A percentile compares a stretch with the other conserved stretches of the same genome.
phyloP scores from a whole-genome alignment of 2,888 invertebrate genomes.

The Campoplex capitator region DNA sequence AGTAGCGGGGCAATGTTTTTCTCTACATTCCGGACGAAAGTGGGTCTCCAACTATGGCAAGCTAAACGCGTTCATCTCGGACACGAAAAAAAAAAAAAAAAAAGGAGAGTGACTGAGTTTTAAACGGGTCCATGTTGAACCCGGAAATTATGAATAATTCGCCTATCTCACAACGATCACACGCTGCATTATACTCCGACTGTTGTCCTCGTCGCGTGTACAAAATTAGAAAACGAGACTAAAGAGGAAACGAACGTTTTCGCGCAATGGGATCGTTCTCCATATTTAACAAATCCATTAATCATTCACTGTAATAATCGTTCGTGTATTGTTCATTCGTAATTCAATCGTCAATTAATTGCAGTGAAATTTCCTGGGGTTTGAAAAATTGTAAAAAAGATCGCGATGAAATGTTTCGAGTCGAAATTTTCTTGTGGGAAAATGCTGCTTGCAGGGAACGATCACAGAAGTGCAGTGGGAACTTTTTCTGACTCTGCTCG shows the following conservation, averaged over 20 bases:
- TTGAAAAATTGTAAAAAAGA: background rate
- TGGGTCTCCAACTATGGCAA: conserved; percentile 29
- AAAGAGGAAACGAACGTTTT: background rate
- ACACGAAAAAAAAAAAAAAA: conserved; percentile 7
- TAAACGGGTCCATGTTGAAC: conserved; percentile 37
- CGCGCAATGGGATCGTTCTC: background rate
- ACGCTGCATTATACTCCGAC: background rate
- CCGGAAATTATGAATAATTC: conserved; percentile 62
- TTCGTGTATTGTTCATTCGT: background rate
- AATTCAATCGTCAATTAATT: background rate
- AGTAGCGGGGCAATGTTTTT: conserved; percentile 32
- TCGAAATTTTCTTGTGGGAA: background rate
- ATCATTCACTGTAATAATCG: background rate
- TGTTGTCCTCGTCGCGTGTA: background rate
- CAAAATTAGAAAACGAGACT: background rate
- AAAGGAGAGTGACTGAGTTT: conserved; percentile 58
- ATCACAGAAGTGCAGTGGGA: background rate
- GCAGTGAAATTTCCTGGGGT: background rate
- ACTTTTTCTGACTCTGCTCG: background rate
- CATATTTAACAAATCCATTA: background rate
- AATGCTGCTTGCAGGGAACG: background rate
- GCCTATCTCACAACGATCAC: conserved; percentile 34
- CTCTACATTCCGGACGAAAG: conserved; percentile 56
- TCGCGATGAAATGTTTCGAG: background rate
- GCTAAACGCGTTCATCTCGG: conserved; percentile 1